Evolutionary conservation across 2,888 invertebrate genomes (phyloP).

Genomic region (Taenaris catops): DNA sequence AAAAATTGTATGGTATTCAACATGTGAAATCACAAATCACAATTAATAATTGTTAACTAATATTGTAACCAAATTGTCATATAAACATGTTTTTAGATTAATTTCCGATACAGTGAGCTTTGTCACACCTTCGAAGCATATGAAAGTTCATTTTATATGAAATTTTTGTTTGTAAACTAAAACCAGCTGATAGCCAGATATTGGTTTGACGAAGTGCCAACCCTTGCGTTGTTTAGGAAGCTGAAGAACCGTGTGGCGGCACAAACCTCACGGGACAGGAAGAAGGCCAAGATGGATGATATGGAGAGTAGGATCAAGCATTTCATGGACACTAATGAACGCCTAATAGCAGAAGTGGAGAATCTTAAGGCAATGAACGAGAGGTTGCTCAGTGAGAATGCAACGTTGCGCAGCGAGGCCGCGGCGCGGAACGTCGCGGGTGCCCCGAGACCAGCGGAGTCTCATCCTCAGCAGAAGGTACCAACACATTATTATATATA

Average conservation of each 20-base stretch:
- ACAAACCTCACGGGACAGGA: conserved; percentile 97
- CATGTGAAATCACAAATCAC: no score
- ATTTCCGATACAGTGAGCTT: no score
- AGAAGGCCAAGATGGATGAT: conserved; percentile 95
- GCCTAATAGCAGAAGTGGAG: conserved; percentile 82
- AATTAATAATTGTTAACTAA: no score
- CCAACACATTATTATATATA: neutral
- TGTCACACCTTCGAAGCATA: no score
- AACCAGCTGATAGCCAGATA: no score
- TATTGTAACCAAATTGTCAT: no score
- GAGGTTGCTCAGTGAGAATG: conserved; percentile 83
- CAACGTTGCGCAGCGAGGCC: conserved; percentile 77
- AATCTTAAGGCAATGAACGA: conserved; percentile 84
- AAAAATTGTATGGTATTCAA: no score
- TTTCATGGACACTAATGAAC: conserved; percentile 82
- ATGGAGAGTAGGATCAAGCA: conserved; percentile 86
- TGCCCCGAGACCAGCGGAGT: conserved; percentile 88
- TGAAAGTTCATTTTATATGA: no score
- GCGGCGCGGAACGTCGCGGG: conserved; percentile 84
- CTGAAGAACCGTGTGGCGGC: conserved; percentile 98
- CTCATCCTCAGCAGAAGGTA: conserved; percentile 96
- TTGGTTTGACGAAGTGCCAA: no score
- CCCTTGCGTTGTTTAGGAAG: conserved; percentile 82
- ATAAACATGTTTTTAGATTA: no score
- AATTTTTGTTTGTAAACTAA: no score